Evolutionary conservation across 2,797 vertebrate genomes (phyloP), one percentile per base, ranked within the genome.

Genomic region (Lagodon rhomboides): DNA sequence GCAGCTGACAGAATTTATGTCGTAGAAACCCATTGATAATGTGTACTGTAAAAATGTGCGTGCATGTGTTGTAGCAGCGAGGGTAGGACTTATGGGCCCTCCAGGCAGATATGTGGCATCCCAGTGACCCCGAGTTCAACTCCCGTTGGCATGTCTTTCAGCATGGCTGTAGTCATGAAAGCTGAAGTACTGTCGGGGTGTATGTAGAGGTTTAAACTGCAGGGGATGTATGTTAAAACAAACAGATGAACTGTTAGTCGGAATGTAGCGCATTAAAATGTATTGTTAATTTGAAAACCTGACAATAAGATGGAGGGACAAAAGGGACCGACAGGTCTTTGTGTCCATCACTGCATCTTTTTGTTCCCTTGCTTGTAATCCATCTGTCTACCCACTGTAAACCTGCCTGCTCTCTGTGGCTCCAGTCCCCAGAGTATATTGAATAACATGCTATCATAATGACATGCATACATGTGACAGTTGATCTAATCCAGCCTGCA

Each of bases 1-100:
- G 85, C 82, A 85, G 84, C 88, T 89, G 82, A 74, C 58, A 54
- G 53, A 65, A 72, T 80, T 78, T 75, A 66, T 77, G 51, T 73
- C 30, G 43, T 34, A 58, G 61, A 56, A 68, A 46, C 16, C 18
- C n/a, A 70, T 27, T 84, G 66, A 82, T 77, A 68, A 77, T 73
- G 61, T 83, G 54, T 54, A 51, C 46, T 59, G 56, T 75, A 66
- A 73, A 59, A 60, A 75, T 65, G 25, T 20, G 27, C 66, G 20
- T 80, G 46, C 74, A 49, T 77, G 38, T 80, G 69, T 70, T 86
- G 64, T 55, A 49, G 16, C 17, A 38, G 55, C n/a, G 25, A 65
- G 11, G n/a, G 43, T 12, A 41, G 38, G 58, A 84, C 61, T 84
- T 86, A 78, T 68, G 64, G 62, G 63, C 56, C 71, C 49, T 58